A percentile compares a stretch with the other conserved stretches of the same genome.
These are phyloP conservation scores for Typhlichthys eigenmanni DNA, from an alignment of 2,797 vertebrate genomes.

Conservation along the genomic window DNA sequence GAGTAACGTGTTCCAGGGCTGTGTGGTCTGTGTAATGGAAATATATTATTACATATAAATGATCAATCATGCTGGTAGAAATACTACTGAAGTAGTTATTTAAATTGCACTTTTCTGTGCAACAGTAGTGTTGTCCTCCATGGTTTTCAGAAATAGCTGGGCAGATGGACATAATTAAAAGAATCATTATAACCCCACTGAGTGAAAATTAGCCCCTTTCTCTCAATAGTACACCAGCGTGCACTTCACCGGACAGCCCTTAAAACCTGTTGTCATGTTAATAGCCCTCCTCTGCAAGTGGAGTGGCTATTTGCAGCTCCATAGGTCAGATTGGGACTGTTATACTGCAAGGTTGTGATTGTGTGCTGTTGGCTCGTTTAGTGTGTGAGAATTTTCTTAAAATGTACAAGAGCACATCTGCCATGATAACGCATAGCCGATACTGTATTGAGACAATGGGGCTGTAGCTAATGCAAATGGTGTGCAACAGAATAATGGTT, in stretches of 20 bases:
- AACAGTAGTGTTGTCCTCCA: slow-evolving; percentile 35
- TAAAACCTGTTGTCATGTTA: slow-evolving; percentile 61
- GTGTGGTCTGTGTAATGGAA: too few species aligned
- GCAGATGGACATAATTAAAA: slow-evolving; percentile 61
- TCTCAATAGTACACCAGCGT: slow-evolving; percentile 50
- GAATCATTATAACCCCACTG: slow-evolving; percentile 69
- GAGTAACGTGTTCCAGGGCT: too few species aligned
- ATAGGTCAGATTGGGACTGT: slow-evolving; percentile 29
- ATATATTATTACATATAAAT: too few species aligned
- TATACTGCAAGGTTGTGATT: slow-evolving; percentile 2
- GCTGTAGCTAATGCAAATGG: too few species aligned
- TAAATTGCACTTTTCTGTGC: slow-evolving; percentile 30
- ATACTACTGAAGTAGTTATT: too few species aligned
- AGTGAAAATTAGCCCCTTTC: slow-evolving; percentile 64
- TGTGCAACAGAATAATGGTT: too few species aligned
- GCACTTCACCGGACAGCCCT: slow-evolving; percentile 57
- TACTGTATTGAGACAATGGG: too few species aligned
- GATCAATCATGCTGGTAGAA: too few species aligned
- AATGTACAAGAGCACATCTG: too few species aligned
- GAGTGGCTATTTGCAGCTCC: slow-evolving; percentile 45
- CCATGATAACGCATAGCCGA: too few species aligned
- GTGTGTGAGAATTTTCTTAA: too few species aligned
- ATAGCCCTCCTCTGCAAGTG: slow-evolving; percentile 44
- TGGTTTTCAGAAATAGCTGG: slow-evolving; percentile 59
- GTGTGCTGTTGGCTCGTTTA: neutral